These are phyloP conservation scores for Anarrhichthys ocellatus DNA, from an alignment of 2,113 vertebrate genomes.

Conservation along the genomic window DNA sequence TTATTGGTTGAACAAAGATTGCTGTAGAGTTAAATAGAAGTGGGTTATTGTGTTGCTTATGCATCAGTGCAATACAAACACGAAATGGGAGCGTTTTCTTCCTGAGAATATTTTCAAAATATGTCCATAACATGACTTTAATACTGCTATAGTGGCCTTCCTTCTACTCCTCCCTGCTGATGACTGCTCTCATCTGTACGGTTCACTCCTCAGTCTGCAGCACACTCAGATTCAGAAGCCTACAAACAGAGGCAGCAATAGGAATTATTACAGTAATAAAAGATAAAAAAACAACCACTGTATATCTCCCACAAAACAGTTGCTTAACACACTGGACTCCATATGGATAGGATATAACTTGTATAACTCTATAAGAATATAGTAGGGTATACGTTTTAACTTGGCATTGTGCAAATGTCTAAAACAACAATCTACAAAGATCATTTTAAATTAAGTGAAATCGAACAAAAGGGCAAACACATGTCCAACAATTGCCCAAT, in stretches of 20 bases:
- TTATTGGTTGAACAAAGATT: too few relatives aligned
- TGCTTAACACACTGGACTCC: background rate
- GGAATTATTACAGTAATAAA: too few relatives aligned
- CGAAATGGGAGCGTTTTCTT: background rate
- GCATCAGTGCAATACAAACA: background rate
- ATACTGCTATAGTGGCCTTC: background rate
- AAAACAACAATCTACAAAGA: background rate
- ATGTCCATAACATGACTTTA: background rate
- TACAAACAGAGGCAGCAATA: background rate
- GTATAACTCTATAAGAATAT: background rate
- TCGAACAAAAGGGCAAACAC: background rate
- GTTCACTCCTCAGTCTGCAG: background rate
- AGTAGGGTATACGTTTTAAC: background rate
- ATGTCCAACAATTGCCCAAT: background rate
- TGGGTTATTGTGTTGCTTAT: background rate
- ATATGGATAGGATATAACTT: background rate
- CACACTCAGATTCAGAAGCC: background rate
- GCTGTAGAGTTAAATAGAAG: background rate
- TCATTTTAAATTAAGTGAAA: background rate
- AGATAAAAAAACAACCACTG: background rate
- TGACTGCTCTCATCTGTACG: background rate
- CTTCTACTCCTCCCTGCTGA: background rate
- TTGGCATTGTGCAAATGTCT: background rate
- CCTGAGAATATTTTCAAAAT: background rate
- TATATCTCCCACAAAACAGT: background rate